A percentile compares a stretch with the other conserved stretches of the same genome.
Conservation (phyloP, 92 coral and sea anemone genomes). For the Scolanthus callimorphus region DNA sequence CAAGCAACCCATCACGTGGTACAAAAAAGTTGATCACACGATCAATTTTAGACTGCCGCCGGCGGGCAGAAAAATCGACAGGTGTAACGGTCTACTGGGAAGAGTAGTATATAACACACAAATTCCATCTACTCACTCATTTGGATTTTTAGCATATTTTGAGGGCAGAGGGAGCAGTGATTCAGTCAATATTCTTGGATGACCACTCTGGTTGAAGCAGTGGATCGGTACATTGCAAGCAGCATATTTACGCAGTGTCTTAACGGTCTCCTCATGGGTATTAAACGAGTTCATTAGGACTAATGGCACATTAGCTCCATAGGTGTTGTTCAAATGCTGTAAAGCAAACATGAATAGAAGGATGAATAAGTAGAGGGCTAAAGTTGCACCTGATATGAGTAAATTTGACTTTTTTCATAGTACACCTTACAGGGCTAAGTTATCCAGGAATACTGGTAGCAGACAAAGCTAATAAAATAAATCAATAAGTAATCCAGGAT, state of each 20-base stretch:
- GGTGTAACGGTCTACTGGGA: too few relatives aligned
- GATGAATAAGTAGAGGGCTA: too few relatives aligned
- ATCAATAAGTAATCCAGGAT: too few relatives aligned
- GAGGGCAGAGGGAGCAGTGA: conserved; percentile 86
- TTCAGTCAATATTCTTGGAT: conserved; percentile 89
- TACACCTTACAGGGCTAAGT: neutral
- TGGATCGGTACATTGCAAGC: conserved; percentile 73
- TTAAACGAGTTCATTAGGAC: conserved; percentile 98
- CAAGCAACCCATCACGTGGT: too few relatives aligned
- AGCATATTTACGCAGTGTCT: conserved; percentile 79
- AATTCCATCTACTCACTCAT: conserved; percentile 23
- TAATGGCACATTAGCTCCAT: conserved; percentile 77
- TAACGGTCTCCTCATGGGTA: conserved; percentile 87
- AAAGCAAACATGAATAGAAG: conserved; percentile 1
- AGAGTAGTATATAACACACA: too few relatives aligned
- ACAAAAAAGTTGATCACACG: too few relatives aligned
- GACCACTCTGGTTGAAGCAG: conserved; percentile 93
- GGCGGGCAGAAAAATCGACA: too few relatives aligned
- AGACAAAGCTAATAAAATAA: too few relatives aligned
- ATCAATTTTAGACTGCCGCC: too few relatives aligned
- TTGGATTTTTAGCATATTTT: conserved; percentile 46
- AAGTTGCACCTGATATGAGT: too few relatives aligned
- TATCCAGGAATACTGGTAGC: neutral
- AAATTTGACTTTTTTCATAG: neutral
- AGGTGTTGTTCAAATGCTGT: conserved; percentile 81